Conservation (phyloP, 2,113 vertebrate species). For the Ameiurus melas region DNA sequence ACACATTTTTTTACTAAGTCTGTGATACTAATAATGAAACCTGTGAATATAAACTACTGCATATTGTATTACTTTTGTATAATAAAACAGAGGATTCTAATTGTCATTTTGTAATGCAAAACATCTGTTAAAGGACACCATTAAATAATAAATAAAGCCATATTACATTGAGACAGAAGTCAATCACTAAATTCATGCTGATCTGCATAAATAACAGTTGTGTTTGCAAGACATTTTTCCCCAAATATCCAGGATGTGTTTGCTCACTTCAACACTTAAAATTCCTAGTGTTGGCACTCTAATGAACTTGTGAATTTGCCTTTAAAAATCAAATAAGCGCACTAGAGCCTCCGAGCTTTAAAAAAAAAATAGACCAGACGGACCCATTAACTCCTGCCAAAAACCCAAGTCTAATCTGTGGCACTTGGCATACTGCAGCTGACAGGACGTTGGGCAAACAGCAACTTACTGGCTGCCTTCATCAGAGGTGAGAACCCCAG, state of each 20-base stretch:
- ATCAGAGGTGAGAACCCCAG: slow-evolving; percentile 44
- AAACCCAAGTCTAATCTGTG: slow-evolving; percentile 24
- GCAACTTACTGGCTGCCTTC: slow-evolving; percentile 28
- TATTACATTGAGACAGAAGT: not conserved
- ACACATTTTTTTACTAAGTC: not conserved
- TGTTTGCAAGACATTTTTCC: not conserved
- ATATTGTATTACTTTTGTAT: not conserved
- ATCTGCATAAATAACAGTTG: slow-evolving; percentile 4
- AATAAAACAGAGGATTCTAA: not conserved
- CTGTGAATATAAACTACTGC: not conserved
- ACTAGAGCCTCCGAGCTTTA: not conserved
- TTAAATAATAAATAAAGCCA: not conserved
- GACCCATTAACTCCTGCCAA: slow-evolving; percentile 39
- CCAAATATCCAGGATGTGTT: not conserved
- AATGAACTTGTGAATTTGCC: slow-evolving; percentile 7
- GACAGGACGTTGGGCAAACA: slow-evolving; percentile 37
- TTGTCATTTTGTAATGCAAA: not conserved
- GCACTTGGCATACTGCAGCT: slow-evolving; percentile 42
- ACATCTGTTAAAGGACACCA: not conserved
- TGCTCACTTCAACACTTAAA: not conserved
- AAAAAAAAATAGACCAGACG: slow-evolving; percentile 15
- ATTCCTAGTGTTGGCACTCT: not conserved
- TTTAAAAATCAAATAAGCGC: slow-evolving; percentile 19
- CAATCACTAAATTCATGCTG: not conserved
- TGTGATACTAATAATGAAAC: not conserved